Evolutionary conservation across 2,797 vertebrate species (phyloP), one percentile per base, ranked within the genome.

Genomic region (Malacoctenus gilli): DNA sequence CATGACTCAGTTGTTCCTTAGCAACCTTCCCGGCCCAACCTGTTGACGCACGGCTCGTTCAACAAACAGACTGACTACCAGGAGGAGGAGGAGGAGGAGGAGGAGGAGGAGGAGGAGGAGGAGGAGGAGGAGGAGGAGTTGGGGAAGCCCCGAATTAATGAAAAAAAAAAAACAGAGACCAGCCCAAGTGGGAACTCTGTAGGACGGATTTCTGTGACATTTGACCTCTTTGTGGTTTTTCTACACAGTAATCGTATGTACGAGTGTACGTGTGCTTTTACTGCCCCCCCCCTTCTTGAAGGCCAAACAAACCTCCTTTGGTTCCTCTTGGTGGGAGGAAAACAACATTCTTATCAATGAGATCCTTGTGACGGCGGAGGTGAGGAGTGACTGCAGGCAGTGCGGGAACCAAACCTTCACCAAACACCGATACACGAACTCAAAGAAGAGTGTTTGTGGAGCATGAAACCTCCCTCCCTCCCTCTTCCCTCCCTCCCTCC

Each of bases 1-100:
- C 49, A 65, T 89, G 90, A 90, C 77, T 91, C 86, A 87, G 53
- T 75, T 51, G 74, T 87, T 90, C 85, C 89, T 73, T 77, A 85
- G 88, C 80, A 91, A 85, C 71, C 50, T 19, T 31, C 53, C 20
- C 21, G 44, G 36, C 40, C 80, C 54, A 31, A 74, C 78, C 48
- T 46, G 76, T 62, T 47, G 41, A 69, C 55, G 15, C 6, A 51
- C 28, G 32, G 35, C 68, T 60, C 43, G 59, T 34, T 59, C 37
- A 20, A 61, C 59, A 82, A 75, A 66, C 80, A 40, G 35, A 58
- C 42, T 70, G 65, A 68, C 74, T 69, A 61, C 68, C 50, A 54
- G 36, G 57, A 66, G 51, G 51, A 50, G 43, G 49, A 44, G 22
- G 30, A 6, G n/a, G 11, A 4, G 32, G 51, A 38, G 64, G 48